These are phyloP conservation scores for Halocynthia aurantium DNA, from an alignment of 23 tunicate genomes.

Conservation along the genomic window DNA sequence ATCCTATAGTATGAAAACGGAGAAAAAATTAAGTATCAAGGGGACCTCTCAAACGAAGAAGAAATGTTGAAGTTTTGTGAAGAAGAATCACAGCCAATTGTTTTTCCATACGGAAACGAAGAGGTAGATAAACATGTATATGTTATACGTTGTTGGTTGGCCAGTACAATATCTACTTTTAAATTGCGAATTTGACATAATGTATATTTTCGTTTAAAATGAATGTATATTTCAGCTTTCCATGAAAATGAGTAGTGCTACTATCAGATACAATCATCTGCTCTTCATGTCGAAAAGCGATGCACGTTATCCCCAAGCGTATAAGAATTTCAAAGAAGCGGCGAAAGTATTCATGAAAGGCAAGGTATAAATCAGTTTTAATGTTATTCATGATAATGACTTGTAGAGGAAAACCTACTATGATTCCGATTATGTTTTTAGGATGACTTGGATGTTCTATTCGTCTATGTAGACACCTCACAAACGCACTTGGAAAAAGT, in stretches of 20 bases:
- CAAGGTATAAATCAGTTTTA: background rate
- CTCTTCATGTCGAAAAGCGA: conserved; percentile 59
- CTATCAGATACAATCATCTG: conserved; percentile 35
- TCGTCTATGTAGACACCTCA: conserved; percentile 62
- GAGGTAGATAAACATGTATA: conserved; percentile 27
- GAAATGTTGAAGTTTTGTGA: conserved; percentile 52
- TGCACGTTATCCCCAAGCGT: conserved; percentile 33
- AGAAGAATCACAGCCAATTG: conserved; percentile 57
- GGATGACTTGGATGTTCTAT: conserved; percentile 54
- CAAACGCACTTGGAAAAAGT: conserved; percentile 13
- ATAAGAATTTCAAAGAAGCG: conserved; percentile 52
- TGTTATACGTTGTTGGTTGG: too few relatives aligned
- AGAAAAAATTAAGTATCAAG: conserved; percentile 34
- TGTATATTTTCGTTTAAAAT: too few relatives aligned
- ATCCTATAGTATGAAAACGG: conserved; percentile 66
- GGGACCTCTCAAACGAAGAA: conserved; percentile 32
- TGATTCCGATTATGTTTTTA: conserved; percentile 11
- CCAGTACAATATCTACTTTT: too few relatives aligned
- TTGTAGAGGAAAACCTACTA: background rate
- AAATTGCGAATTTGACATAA: background rate
- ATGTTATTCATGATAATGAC: background rate
- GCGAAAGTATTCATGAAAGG: conserved; percentile 37
- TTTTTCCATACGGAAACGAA: conserved; percentile 31
- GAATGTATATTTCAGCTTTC: conserved; percentile 3
- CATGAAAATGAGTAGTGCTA: background rate